phyloP scores from a whole-genome alignment of 1,140 invertebrate genomes.

The Orussus abietinus region DNA sequence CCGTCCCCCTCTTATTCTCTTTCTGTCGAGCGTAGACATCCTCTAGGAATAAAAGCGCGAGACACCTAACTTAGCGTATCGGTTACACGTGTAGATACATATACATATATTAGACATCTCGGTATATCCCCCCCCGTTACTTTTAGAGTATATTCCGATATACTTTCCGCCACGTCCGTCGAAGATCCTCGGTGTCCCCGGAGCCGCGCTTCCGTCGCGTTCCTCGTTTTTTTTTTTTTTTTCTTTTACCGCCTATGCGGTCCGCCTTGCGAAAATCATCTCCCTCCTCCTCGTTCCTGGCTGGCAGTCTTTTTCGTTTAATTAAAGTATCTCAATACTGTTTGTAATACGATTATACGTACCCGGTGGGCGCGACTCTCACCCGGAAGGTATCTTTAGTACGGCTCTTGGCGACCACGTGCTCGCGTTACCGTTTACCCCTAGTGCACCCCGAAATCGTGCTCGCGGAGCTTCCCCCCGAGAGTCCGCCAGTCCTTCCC shows the following conservation, averaged over 20 bases:
- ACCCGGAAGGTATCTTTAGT: too few relatives aligned
- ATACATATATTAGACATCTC: constrained; percentile 17
- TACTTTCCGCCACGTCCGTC: constrained; percentile 7
- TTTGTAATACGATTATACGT: constrained; percentile 45
- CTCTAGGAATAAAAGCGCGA: constrained; percentile 30
- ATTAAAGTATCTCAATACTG: constrained; percentile 49
- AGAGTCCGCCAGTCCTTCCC: too few relatives aligned
- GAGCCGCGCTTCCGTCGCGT: constrained; percentile 22
- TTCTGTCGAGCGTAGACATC: constrained; percentile 29
- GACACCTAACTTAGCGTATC: constrained; percentile 21
- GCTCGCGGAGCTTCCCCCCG: too few relatives aligned
- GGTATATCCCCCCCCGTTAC: background rate
- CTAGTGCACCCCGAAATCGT: too few relatives aligned
- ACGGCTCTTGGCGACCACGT: too few relatives aligned
- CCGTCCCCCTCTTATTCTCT: too few relatives aligned
- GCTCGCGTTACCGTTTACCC: too few relatives aligned
- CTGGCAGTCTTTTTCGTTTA: constrained; percentile 46
- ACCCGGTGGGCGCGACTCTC: too few relatives aligned
- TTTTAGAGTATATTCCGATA: constrained; percentile 20
- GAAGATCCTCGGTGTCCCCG: constrained; percentile 15
- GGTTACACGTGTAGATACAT: constrained; percentile 17
- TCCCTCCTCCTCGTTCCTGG: constrained; percentile 10
- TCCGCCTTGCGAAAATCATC: too few relatives aligned
- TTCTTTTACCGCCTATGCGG: constrained; percentile 23
- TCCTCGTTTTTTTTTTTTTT: constrained; percentile 21